These are phyloP conservation scores for Bombus turneri DNA, from an alignment of 1,140 invertebrate genomes.

Conservation along the genomic window DNA sequence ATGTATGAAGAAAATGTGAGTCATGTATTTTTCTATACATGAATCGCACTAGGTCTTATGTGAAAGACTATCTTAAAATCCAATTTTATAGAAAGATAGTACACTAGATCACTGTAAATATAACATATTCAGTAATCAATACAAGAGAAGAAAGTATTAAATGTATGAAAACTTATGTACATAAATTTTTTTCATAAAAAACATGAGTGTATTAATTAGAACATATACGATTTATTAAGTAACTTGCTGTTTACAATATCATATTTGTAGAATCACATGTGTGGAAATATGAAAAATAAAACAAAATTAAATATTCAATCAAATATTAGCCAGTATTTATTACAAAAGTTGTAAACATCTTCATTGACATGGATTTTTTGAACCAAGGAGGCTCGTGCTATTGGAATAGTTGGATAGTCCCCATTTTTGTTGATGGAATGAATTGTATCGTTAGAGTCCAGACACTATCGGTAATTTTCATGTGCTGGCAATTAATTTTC, in stretches of 20 bases:
- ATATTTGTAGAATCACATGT: background rate
- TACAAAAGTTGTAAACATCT: slow-evolving; percentile 52
- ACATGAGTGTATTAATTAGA: background rate
- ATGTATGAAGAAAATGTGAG: background rate
- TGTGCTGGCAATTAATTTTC: background rate
- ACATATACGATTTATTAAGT: background rate
- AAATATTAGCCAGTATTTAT: slow-evolving; percentile 74
- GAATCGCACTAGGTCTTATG: background rate
- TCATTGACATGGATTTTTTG: slow-evolving; percentile 42
- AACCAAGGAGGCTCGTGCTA: background rate
- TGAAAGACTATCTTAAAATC: background rate
- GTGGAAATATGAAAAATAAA: slow-evolving; percentile 2
- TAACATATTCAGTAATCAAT: background rate
- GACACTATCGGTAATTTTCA: slow-evolving; percentile 37
- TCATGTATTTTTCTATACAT: background rate
- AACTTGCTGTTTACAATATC: background rate
- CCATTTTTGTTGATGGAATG: slow-evolving; percentile 18
- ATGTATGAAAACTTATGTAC: background rate
- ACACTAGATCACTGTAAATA: slow-evolving; percentile 39
- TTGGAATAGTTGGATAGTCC: slow-evolving; percentile 2
- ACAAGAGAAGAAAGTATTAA: background rate
- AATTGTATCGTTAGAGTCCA: background rate
- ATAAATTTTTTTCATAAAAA: background rate
- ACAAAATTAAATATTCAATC: slow-evolving; percentile 13
- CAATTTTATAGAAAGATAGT: slow-evolving; percentile 34